Conservation (phyloP, 1,140 invertebrate species). For the Chironomus striatipennis region DNA sequence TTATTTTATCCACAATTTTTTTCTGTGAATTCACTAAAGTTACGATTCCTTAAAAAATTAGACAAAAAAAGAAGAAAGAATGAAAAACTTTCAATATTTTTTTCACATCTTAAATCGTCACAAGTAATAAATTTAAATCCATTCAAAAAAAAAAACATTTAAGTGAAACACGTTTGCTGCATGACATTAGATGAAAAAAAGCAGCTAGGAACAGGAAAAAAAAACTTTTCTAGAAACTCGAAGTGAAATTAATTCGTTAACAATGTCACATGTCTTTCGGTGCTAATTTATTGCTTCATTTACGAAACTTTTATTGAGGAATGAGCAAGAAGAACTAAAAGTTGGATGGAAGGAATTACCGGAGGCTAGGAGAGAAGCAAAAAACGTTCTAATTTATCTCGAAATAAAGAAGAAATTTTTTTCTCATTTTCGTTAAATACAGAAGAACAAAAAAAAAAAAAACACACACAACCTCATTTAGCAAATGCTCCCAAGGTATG, state of each 20-base stretch:
- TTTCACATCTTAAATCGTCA: background rate
- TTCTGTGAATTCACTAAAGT: no score
- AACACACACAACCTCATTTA: background rate
- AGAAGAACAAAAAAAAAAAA: background rate
- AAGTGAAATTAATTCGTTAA: slow-evolving; percentile 9
- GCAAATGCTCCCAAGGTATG: no score
- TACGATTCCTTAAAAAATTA: no score
- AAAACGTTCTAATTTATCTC: background rate
- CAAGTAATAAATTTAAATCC: slow-evolving; percentile 14
- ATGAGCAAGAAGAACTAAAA: background rate
- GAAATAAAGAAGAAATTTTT: background rate
- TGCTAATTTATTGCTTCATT: slow-evolving; percentile 9
- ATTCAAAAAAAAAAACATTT: background rate
- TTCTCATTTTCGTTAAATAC: background rate
- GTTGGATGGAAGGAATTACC: background rate
- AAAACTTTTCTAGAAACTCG: no score
- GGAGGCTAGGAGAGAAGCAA: background rate
- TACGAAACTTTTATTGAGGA: background rate
- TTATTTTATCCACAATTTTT: no score
- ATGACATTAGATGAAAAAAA: background rate
- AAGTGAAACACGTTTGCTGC: background rate
- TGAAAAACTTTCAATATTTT: no score
- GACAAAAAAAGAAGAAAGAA: no score
- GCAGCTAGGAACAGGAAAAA: background rate
- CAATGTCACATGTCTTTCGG: slow-evolving; percentile 7